Percentiles rank a stretch among this genome's conserved stretches.
These are phyloP conservation scores for Synergus umbraculus DNA, from an alignment of 2,888 invertebrate genomes.

Conservation along the genomic window DNA sequence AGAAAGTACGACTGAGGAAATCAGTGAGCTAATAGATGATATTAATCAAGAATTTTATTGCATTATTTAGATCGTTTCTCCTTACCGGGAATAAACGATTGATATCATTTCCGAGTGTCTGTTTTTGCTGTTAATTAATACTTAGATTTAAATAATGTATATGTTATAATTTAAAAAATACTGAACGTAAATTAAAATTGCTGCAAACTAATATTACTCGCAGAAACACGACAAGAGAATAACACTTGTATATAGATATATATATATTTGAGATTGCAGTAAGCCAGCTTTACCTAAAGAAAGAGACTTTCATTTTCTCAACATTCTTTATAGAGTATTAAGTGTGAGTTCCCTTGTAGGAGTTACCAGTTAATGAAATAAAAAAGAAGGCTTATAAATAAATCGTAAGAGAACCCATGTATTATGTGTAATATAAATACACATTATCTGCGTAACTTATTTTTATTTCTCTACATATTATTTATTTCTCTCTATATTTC, in stretches of 20 bases:
- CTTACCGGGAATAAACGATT: not conserved
- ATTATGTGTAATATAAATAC: too few relatives aligned
- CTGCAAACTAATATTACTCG: not conserved
- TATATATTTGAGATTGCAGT: not conserved
- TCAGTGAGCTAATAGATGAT: slow-evolving; percentile 17
- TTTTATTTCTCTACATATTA: too few relatives aligned
- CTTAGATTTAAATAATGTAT: too few relatives aligned
- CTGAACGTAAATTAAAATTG: not conserved
- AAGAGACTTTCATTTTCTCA: slow-evolving; percentile 7
- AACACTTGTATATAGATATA: not conserved
- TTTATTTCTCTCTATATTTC: not conserved
- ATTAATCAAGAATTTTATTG: slow-evolving; percentile 28
- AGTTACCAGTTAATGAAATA: not conserved
- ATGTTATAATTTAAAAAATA: too few relatives aligned
- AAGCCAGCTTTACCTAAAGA: not conserved
- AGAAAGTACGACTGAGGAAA: slow-evolving; percentile 14
- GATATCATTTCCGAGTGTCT: not conserved
- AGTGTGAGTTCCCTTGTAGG: not conserved
- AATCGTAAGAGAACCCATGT: not conserved
- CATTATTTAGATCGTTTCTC: not conserved
- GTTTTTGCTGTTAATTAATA: too few relatives aligned
- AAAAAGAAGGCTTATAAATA: not conserved
- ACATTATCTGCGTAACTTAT: too few relatives aligned
- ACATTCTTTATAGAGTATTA: not conserved
- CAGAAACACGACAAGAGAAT: not conserved